These are phyloP conservation scores for Gallinago jamesoni DNA, from an alignment of 2,113 vertebrate species.

Conservation along the genomic window DNA sequence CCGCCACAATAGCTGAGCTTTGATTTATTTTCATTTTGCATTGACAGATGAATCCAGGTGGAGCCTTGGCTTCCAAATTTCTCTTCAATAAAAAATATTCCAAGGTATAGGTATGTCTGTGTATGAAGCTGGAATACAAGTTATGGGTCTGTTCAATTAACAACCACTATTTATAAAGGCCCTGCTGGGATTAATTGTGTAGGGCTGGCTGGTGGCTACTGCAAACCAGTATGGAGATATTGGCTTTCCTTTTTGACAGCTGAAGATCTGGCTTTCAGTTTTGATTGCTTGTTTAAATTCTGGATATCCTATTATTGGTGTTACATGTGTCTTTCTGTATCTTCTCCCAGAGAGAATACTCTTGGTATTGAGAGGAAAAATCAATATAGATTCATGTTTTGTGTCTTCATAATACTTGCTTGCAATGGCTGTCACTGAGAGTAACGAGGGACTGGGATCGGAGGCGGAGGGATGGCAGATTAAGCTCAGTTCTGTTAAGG, in stretches of 20 bases:
- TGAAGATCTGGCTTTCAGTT: not conserved
- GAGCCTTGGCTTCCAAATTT: not conserved
- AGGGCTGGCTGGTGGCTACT: not conserved
- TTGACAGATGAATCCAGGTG: not conserved
- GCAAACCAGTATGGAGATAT: not conserved
- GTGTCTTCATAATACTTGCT: not conserved
- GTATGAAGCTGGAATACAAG: not conserved
- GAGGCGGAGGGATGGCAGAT: not conserved
- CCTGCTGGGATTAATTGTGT: not conserved
- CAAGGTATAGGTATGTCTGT: not conserved
- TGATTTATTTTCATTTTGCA: not conserved
- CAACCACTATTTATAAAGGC: not conserved
- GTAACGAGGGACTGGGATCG: not conserved
- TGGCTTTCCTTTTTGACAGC: not conserved
- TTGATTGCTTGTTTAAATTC: not conserved
- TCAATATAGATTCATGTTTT: not conserved
- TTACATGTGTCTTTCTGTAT: not conserved
- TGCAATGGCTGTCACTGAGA: not conserved
- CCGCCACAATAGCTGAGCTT: not conserved
- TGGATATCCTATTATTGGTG: not conserved
- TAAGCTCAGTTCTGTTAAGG: not conserved
- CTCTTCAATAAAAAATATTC: not conserved
- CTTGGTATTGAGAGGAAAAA: not conserved
- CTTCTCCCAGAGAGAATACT: not conserved
- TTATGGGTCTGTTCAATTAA: not conserved